Evolutionary conservation across 2,888 invertebrate genomes (phyloP).

Genomic region (Odontothrips loti): DNA sequence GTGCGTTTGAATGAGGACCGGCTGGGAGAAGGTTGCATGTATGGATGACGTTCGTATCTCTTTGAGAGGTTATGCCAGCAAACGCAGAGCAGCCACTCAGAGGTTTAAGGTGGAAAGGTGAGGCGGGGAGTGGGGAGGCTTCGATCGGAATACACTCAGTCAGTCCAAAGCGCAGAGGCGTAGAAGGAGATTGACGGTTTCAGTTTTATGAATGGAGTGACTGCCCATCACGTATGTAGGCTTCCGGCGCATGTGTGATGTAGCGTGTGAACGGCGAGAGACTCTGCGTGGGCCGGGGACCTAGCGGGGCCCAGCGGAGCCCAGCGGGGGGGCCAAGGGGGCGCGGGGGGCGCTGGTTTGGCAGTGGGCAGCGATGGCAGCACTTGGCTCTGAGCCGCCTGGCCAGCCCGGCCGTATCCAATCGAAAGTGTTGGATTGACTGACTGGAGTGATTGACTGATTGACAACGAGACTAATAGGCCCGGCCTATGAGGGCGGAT

Average conservation of each 20-base stretch:
- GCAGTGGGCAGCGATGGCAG: not conserved
- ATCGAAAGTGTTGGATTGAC: not conserved
- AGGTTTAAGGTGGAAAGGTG: too few species aligned
- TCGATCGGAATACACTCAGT: slow-evolving; percentile 8
- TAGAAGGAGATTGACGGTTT: slow-evolving; percentile 8
- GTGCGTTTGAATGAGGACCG: not conserved
- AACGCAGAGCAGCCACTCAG: too few species aligned
- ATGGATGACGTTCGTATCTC: too few species aligned
- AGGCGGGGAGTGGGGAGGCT: too few species aligned
- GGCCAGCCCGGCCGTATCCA: too few species aligned
- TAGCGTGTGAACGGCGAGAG: not conserved
- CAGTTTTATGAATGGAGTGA: slow-evolving; percentile 25
- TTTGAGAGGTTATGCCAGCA: too few species aligned
- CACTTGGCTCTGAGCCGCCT: too few species aligned
- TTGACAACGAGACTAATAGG: not conserved
- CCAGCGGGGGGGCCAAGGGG: not conserved
- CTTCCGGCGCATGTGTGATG: not conserved
- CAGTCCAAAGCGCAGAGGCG: not conserved
- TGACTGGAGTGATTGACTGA: not conserved
- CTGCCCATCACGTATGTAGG: slow-evolving; percentile 22
- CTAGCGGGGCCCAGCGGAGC: not conserved
- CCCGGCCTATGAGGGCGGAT: not conserved
- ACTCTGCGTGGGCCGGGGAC: not conserved
- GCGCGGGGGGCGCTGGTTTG: not conserved
- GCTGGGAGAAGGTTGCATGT: not conserved